Evolutionary conservation across 2,888 invertebrate genomes (phyloP), one percentile per base, ranked within the genome.

Genomic region (Lomographa bimaculata): DNA sequence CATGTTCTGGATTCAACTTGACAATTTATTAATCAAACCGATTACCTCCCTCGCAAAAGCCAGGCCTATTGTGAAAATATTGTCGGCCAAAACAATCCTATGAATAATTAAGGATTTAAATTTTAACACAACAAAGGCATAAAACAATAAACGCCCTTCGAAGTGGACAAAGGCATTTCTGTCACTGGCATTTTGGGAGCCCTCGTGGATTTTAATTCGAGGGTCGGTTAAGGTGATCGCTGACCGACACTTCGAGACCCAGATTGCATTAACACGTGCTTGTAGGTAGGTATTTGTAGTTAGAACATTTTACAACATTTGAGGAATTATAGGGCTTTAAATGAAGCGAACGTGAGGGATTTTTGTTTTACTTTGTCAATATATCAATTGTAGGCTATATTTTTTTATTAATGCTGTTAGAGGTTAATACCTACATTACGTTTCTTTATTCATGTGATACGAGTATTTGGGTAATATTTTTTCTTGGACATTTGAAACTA

Each of bases 21-120:
- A 87, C 89, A 89, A 89, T 89, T 87, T 89, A 89, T 89, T 89
- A 87, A 87, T 89, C 89, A 89, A 83, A 84, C 77, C 86, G 85
- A 89, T 89, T 89, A 85, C 87, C 81, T 75, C 84, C 81, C 87
- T 67, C 64, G 74, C 75, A 69, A 78, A 72, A 75, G 79, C 76
- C 61, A 52, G 50, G 72, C 77, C 85, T 84, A 85, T 89, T 89
- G 86, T 87, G 87, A 82, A 89, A 89, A 87, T 89, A 89, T 84
- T 85, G 83, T 80, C 77, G 68, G 66, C 69, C 77, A 72, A 79
- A 85, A 89, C 87, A 89, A 84, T 89, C 83, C 86, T 80, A 79
- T 87, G 87, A 89, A 89, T 89, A 87, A 89, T 89, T 86, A 86
- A 79, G 86, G 87, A 86, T 85, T 89, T 85, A 86, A 84, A 86